phyloP scores from a whole-genome alignment of 2,113 vertebrate genomes.

The Arizona elegans region DNA sequence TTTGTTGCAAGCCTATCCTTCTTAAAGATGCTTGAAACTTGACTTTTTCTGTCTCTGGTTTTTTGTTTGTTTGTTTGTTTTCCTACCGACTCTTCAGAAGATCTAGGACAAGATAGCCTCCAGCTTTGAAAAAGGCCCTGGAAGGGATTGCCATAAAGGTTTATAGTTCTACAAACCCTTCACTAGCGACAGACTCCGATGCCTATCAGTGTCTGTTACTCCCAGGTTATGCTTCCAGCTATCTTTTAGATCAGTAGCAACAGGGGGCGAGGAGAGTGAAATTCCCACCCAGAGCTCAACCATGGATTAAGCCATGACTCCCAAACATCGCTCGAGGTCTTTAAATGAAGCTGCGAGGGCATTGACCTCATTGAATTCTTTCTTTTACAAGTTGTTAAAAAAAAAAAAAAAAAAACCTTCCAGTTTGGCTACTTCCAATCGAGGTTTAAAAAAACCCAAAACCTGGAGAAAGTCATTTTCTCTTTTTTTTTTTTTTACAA shows the following conservation, averaged over 20 bases:
- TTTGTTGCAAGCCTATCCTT: slow-evolving; percentile 31
- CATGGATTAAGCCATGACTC: slow-evolving; percentile 36
- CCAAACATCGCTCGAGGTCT: background rate
- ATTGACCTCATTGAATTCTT: slow-evolving; percentile 8
- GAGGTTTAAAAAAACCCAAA: no score
- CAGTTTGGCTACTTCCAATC: background rate
- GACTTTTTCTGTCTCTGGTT: background rate
- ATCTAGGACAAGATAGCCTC: slow-evolving; percentile 51
- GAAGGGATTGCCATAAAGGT: slow-evolving; percentile 40
- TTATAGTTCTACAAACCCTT: slow-evolving; percentile 37
- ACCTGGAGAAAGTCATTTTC: background rate
- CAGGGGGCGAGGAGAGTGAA: background rate
- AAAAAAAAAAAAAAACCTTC: background rate
- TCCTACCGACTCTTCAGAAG: slow-evolving; percentile 29
- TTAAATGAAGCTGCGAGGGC: slow-evolving; percentile 5
- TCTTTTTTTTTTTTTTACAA: no score
- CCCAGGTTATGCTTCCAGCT: background rate
- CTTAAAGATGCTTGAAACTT: slow-evolving; percentile 8
- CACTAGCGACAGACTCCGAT: background rate
- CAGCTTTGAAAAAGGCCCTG: slow-evolving; percentile 1
- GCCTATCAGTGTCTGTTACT: background rate
- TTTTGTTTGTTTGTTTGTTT: background rate
- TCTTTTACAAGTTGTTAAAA: background rate
- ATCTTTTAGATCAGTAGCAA: slow-evolving; percentile 51
- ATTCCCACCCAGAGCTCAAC: slow-evolving; percentile 33